Base-by-base conservation (phyloP, 1,140 invertebrate genomes). In the Drosophila rhopaloa region DNA sequence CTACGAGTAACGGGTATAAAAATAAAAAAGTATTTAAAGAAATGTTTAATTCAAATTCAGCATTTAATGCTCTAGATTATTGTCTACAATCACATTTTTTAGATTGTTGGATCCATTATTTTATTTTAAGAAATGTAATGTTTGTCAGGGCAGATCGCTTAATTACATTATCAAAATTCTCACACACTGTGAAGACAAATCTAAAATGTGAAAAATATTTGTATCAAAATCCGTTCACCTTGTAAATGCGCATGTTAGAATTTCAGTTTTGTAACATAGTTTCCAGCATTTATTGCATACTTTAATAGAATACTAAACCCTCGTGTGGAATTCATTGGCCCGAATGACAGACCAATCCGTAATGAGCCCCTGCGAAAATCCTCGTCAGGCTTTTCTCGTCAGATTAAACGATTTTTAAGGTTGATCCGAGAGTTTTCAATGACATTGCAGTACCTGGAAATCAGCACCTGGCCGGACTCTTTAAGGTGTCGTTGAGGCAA, bases 391-490 rank as follows among this genome's bases (percentile, higher is more conserved):
- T 58, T 72, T 72, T 71, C 37, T 24, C 62, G 41, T 68, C 62
- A 71, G 67, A 66, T 44, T 68, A 53, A 38, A n/a, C 29, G 66
- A 50, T 71, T 71, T 35, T 71, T 19, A 53, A 37, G 65, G 65
- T 41, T 70, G 29, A 48, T 53, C 65, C 43, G 50, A 40, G 43
- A 71, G 43, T 71, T 58, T 58, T 41, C n/a, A 32, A 71, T 72
- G 68, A 71, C 68, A 71, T 14, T 19, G 66, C 66, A 72, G 43
- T 71, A 71, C 68, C 53, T 48, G 68, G 47, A 66, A 68, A 66
- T 68, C 65, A 54, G 47, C 65, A 66, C 61, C 61, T 66, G 37
- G 27, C 38, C 10, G 11, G 40, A 41, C 29, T 53, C 72, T 67
- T 58, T 76, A 76, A 76, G 46, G 71, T 63, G 51, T 75, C 72